These are phyloP conservation scores for Heliconius erato DNA, from an alignment of 2,888 invertebrate species.

Conservation along the genomic window DNA sequence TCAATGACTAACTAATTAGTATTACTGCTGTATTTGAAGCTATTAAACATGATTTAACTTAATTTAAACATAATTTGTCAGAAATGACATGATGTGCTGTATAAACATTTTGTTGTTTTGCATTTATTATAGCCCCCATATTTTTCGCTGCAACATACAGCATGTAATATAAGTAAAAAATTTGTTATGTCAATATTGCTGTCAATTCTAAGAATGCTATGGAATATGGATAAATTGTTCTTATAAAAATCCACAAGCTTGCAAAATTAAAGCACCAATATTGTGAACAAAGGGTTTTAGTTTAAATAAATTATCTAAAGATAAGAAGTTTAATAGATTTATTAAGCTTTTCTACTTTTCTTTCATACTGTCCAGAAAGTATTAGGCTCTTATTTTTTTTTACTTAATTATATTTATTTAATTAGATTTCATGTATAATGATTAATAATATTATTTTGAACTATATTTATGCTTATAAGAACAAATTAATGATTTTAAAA, in stretches of 20 bases:
- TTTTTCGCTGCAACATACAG: background rate
- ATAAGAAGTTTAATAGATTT: conserved; percentile 53
- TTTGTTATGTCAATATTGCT: conserved; percentile 46
- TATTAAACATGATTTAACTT: conserved; percentile 15
- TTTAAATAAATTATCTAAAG: conserved; percentile 38
- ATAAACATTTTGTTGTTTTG: background rate
- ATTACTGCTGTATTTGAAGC: conserved; percentile 35
- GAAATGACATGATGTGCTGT: background rate
- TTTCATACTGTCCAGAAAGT: conserved; percentile 30
- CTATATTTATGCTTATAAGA: conserved; percentile 9
- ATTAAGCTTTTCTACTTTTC: conserved; percentile 41
- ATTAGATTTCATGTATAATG: background rate
- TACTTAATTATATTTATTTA: conserved; percentile 29
- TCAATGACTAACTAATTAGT: conserved; percentile 49
- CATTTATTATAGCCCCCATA: conserved; percentile 21
- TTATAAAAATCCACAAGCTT: conserved; percentile 70
- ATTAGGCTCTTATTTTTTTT: conserved; percentile 26
- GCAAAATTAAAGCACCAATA: conserved; percentile 69
- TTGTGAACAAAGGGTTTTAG: conserved; percentile 49
- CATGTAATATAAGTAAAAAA: conserved; percentile 46
- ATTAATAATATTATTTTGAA: conserved; percentile 2
- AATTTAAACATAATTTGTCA: conserved; percentile 16
- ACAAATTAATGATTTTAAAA: background rate
- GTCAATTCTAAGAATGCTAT: conserved; percentile 48
- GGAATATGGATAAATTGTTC: conserved; percentile 40